These are phyloP conservation scores for Megaceryle alcyon DNA, from an alignment of 2,797 vertebrate species.

Conservation along the genomic window DNA sequence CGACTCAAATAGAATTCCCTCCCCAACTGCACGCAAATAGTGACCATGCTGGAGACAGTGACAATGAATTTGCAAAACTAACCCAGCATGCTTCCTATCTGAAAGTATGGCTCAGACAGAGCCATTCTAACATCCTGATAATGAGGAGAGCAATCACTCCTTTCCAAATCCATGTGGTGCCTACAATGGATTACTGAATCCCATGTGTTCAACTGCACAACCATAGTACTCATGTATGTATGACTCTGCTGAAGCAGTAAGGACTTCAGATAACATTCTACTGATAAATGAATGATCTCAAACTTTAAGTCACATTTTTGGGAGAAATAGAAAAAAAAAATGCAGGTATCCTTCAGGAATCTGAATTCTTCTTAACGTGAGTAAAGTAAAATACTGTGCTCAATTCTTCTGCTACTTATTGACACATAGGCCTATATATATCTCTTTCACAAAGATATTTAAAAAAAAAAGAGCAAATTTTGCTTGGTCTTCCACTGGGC, in stretches of 20 bases:
- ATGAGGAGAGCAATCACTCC: rapidly evolving
- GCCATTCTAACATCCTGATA: not conserved
- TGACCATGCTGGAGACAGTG: rapidly evolving
- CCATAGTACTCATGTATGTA: rapidly evolving
- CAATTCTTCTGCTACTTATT: not conserved
- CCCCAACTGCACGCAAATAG: not conserved
- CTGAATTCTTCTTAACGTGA: not conserved
- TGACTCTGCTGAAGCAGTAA: not conserved
- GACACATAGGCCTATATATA: not conserved
- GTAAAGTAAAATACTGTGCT: not conserved
- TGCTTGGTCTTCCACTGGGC: not conserved
- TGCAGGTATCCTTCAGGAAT: not conserved
- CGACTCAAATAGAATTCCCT: not conserved
- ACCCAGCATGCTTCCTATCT: not conserved
- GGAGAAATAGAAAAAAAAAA: not conserved
- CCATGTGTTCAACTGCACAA: rapidly evolving
- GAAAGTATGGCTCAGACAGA: not conserved
- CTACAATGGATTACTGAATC: not conserved
- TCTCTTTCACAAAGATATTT: not conserved
- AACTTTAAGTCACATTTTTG: not conserved
- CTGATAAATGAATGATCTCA: not conserved
- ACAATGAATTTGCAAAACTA: not conserved
- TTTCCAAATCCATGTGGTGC: not conserved
- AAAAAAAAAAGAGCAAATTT: not conserved
- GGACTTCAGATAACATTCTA: not conserved